Conservation (phyloP, 2,888 invertebrate species). For the Beris morrisii region DNA sequence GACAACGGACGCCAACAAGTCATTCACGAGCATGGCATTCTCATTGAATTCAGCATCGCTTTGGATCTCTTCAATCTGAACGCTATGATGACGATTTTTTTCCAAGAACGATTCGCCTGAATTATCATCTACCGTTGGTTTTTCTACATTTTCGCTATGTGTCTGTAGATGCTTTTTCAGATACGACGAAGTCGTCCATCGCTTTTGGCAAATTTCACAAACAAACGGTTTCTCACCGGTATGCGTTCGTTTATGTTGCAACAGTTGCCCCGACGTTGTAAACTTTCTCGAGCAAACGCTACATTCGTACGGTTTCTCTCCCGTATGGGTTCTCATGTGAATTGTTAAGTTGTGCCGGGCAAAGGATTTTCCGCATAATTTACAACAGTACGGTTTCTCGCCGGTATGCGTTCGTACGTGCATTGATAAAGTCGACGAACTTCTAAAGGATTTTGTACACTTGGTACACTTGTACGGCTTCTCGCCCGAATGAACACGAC, state of each 20-base stretch:
- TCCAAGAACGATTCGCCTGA: background rate
- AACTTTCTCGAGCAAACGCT: conserved; percentile 49
- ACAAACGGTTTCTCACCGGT: conserved; percentile 54
- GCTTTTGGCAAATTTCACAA: conserved; percentile 58
- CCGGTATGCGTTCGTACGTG: conserved; percentile 55
- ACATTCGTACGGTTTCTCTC: conserved; percentile 55
- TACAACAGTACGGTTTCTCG: conserved; percentile 53
- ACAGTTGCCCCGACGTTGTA: conserved; percentile 54
- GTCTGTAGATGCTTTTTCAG: conserved; percentile 52
- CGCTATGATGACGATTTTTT: conserved; percentile 6
- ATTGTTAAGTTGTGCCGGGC: conserved; percentile 49
- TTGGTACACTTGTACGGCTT: conserved; percentile 47
- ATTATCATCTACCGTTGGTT: background rate
- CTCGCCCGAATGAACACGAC: conserved; percentile 53
- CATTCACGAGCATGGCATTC: conserved; percentile 30
- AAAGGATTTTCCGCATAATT: conserved; percentile 24
- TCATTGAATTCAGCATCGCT: conserved; percentile 34
- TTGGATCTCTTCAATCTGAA: conserved; percentile 19
- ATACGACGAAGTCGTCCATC: conserved; percentile 52
- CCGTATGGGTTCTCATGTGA: conserved; percentile 61
- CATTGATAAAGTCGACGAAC: conserved; percentile 54
- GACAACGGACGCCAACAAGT: conserved; percentile 35
- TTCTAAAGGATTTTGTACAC: conserved; percentile 51
- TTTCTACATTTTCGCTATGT: background rate
- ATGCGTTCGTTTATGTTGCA: conserved; percentile 54